Conservation (phyloP, 2,113 vertebrate species). For the Lutjanus erythropterus region DNA sequence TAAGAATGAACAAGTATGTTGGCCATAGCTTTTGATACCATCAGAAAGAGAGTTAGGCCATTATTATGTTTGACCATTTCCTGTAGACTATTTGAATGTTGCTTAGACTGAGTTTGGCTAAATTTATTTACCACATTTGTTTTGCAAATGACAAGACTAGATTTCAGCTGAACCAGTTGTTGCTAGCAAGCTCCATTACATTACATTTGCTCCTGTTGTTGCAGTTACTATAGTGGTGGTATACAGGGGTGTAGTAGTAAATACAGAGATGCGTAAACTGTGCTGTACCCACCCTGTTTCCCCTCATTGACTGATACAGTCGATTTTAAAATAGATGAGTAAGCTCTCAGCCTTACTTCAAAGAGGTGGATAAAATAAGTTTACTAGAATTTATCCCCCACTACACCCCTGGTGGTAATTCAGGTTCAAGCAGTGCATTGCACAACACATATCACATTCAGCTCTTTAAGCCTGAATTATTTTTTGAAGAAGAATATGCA, state of each 20-base stretch:
- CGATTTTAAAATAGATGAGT: no score
- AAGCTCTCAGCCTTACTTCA: no score
- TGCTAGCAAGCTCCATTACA: background rate
- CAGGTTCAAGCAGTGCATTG: background rate
- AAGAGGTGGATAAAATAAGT: no score
- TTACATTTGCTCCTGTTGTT: background rate
- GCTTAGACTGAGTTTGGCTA: background rate
- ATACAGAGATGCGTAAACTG: no score
- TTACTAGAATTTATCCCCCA: no score
- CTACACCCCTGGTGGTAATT: background rate
- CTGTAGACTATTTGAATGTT: background rate
- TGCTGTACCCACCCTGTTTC: no score
- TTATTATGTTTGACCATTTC: background rate
- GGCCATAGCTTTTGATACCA: background rate
- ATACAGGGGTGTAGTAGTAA: no score
- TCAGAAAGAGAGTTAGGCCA: background rate
- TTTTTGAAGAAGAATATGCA: background rate
- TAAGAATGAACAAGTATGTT: background rate
- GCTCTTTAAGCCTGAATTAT: background rate
- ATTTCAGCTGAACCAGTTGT: background rate
- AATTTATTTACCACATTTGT: background rate
- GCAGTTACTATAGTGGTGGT: no score
- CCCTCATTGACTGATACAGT: no score
- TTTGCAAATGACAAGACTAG: background rate
- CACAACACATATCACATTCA: no score